phyloP scores from a whole-genome alignment of 2,888 invertebrate genomes.

The Pristionchus exspectatus region DNA sequence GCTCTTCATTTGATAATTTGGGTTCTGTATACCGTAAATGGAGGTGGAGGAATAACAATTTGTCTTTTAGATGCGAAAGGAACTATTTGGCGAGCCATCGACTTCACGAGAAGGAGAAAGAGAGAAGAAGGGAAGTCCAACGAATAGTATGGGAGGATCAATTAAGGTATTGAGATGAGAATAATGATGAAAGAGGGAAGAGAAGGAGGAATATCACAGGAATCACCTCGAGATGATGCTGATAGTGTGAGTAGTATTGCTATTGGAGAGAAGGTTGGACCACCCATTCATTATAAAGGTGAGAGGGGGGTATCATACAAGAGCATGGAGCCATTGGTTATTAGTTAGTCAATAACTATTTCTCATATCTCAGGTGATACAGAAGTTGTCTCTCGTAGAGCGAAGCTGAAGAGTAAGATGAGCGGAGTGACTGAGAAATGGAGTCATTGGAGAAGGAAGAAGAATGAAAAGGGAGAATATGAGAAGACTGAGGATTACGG shows the following conservation, averaged over 20 bases:
- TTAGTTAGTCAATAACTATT: not conserved
- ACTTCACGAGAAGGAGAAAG: not conserved
- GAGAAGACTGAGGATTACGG: conserved; percentile 7
- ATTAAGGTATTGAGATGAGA: conserved; percentile 42
- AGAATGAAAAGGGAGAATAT: conserved; percentile 57
- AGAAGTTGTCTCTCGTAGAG: conserved; percentile 39
- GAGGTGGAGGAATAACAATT: no score
- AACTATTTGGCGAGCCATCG: conserved; percentile 45
- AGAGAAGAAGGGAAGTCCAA: conserved; percentile 39
- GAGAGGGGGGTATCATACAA: no score
- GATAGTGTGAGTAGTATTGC: conserved; percentile 31
- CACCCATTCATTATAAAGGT: conserved; percentile 23
- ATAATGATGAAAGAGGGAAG: not conserved
- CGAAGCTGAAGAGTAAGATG: conserved; percentile 49
- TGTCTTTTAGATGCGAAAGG: conserved; percentile 10
- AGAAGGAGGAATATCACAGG: not conserved
- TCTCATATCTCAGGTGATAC: not conserved
- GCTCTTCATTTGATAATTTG: no score
- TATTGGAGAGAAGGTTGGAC: conserved; percentile 22
- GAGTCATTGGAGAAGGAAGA: conserved; percentile 61
- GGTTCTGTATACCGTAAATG: no score
- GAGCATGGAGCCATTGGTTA: not conserved
- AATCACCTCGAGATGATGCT: conserved; percentile 21
- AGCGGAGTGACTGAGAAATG: conserved; percentile 70
- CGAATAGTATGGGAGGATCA: not conserved